Base-by-base conservation (phyloP, 2,113 vertebrate genomes). In the Paedocypris sp. region DNA sequence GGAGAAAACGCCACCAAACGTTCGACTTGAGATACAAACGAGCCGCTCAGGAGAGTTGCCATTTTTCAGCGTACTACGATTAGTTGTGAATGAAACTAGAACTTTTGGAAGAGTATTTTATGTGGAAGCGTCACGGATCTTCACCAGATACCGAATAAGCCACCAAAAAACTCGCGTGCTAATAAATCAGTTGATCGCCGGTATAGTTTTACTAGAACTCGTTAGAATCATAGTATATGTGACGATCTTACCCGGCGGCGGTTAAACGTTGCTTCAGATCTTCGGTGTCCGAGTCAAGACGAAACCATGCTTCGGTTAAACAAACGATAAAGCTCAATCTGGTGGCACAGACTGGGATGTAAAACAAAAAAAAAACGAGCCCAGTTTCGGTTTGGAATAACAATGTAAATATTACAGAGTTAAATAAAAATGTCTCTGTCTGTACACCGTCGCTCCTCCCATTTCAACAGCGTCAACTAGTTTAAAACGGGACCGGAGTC, bases 391-490 rank as follows among this genome's bases (percentile, higher is more conserved):
- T n/a, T 5, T 5, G 11, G 12, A 42, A 50, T 25, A 28, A 23
- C 31, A 59, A 8, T n/a, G 25, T 22, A 31, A 42, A 32, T 50
- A 38, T 41, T 42, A 50, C 8, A 29, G 32, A 43, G 20, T 15
- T 38, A 26, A 54, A 29, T 26, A 23, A 23, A 31, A 19, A 19
- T 22, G 63, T 39, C 45, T 61, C 57, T 35, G 42, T 61, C 15
- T 48, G 36, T 38, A 26, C 58, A 16, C 29, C n/a, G 45, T 64
- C 26, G 70, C 70, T 72, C 66, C 70, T 68, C 62, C 63, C 63
- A 50, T 50, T 23, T 19, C 22, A 39, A 3, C 42, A 29, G 56
- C 38, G 26, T 38, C 59, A 43, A 50, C 18, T 18, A 42, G 51
- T 51, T 51, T 20, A 35, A 60, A 53, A 49, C 53, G 11, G 26